Conservation (phyloP, 2,888 invertebrate genomes). For the Amblyteles armatorius region DNA sequence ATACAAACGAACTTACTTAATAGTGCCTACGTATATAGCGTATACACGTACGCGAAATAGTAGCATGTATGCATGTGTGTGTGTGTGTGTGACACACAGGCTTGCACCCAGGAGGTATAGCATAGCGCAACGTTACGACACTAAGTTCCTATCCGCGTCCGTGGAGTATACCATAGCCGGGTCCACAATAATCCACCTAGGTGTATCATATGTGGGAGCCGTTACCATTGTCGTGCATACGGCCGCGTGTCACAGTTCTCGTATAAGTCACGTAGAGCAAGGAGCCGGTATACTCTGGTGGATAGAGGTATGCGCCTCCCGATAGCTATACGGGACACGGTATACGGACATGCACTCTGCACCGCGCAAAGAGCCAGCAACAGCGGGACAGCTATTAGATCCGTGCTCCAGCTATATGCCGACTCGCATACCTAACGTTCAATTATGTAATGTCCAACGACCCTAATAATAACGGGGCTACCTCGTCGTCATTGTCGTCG, state of each 20-base stretch:
- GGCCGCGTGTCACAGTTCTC: slow-evolving; percentile 55
- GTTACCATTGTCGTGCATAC: slow-evolving; percentile 65
- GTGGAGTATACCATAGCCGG: slow-evolving; percentile 44
- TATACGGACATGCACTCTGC: slow-evolving; percentile 35
- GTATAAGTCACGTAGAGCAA: slow-evolving; percentile 47
- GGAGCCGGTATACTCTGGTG: slow-evolving; percentile 30
- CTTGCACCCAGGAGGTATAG: slow-evolving; percentile 19
- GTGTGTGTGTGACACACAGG: background rate
- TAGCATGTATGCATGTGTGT: background rate
- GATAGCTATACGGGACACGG: slow-evolving; percentile 9
- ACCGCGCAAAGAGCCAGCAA: slow-evolving; percentile 39
- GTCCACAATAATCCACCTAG: slow-evolving; percentile 56
- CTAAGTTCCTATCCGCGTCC: slow-evolving; percentile 45
- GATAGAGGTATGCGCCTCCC: slow-evolving; percentile 5
- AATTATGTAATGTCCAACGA: slow-evolving; percentile 66
- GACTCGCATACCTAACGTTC: slow-evolving; percentile 63
- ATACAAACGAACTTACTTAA: slow-evolving; percentile 21
- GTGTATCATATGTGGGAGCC: slow-evolving; percentile 65
- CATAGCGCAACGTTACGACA: slow-evolving; percentile 60
- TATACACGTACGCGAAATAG: slow-evolving; percentile 5
- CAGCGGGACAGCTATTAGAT: slow-evolving; percentile 49
- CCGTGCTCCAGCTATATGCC: slow-evolving; percentile 22
- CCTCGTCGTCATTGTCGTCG: slow-evolving; percentile 55
- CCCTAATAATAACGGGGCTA: slow-evolving; percentile 63
- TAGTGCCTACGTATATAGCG: background rate